Evolutionary conservation across 1,140 invertebrate genomes (phyloP).

Genomic region (Diorhabda carinulata): DNA sequence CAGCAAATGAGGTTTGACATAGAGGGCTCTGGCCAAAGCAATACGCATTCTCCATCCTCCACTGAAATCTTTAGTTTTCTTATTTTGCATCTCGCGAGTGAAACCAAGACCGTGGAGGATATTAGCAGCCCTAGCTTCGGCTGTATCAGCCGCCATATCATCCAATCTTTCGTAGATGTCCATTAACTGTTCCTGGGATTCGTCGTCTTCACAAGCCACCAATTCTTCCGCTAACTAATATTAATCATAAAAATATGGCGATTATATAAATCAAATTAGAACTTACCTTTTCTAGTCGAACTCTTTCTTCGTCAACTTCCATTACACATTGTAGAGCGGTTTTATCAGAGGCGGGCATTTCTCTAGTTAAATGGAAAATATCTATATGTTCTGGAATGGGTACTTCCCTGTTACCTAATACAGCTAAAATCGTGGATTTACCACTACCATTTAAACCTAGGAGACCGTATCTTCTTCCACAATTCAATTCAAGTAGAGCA

Average conservation of each 20-base stretch:
- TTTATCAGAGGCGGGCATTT: constrained; percentile 94
- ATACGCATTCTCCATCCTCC: constrained; percentile 99
- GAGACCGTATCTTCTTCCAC: constrained; percentile 92
- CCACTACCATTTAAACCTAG: constrained; percentile 96
- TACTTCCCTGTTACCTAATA: constrained; percentile 86
- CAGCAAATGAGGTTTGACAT: constrained; percentile 89
- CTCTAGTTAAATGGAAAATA: constrained; percentile 94
- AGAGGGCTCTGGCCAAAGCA: constrained; percentile 89
- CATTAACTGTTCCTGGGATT: constrained; percentile 92
- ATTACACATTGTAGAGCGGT: constrained; percentile 92
- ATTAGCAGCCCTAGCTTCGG: constrained; percentile 87
- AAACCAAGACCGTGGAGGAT: constrained; percentile 98
- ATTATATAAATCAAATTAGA: not conserved
- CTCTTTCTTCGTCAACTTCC: constrained; percentile 95
- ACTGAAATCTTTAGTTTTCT: constrained; percentile 87
- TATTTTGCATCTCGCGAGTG: constrained; percentile 88
- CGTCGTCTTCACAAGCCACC: constrained; percentile 82
- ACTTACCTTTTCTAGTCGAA: constrained; percentile 51
- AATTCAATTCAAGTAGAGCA: constrained; percentile 94
- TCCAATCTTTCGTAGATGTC: constrained; percentile 98
- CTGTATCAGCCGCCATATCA: constrained; percentile 93
- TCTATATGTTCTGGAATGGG: constrained; percentile 96
- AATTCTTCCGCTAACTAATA: constrained; percentile 81
- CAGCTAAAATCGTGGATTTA: constrained; percentile 91
- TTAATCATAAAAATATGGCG: not conserved